phyloP scores from a whole-genome alignment of 2,888 invertebrate genomes.

The Drosophila anomalipes region DNA sequence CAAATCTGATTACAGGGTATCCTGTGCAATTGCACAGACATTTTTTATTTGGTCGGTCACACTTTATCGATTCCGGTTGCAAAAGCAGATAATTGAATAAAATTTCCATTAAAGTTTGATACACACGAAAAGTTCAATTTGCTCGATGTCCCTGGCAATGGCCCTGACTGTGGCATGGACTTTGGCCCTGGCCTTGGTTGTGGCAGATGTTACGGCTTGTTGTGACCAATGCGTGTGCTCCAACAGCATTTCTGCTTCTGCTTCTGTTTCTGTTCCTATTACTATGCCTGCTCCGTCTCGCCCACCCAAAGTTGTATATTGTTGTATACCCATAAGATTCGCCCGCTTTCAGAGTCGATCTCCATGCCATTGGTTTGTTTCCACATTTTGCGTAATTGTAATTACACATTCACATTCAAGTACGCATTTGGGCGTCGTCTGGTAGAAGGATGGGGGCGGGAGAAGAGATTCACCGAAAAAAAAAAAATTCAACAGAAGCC shows the following conservation, averaged over 20 bases:
- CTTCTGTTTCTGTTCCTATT: neutral
- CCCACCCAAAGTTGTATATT: constrained; percentile 38
- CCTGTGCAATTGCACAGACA: neutral
- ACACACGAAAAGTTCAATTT: constrained; percentile 42
- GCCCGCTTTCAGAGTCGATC: constrained; percentile 1
- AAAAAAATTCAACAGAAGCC: constrained; percentile 42
- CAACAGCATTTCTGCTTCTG: neutral
- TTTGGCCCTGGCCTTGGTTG: constrained; percentile 8
- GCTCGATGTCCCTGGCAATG: constrained; percentile 13
- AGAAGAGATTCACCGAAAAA: constrained; percentile 3
- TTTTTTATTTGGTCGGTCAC: constrained; percentile 9
- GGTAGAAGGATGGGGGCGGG: neutral
- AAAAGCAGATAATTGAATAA: constrained; percentile 57
- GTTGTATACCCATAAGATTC: constrained; percentile 31
- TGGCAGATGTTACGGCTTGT: constrained; percentile 2
- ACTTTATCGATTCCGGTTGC: constrained; percentile 44
- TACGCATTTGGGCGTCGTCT: constrained; percentile 9
- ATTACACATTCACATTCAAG: constrained; percentile 60
- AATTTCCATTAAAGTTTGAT: constrained; percentile 48
- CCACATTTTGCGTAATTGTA: constrained; percentile 67
- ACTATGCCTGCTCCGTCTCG: neutral
- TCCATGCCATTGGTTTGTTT: constrained; percentile 14
- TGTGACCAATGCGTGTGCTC: neutral
- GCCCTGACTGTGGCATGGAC: constrained; percentile 12
- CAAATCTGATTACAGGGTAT: constrained; percentile 1